Conservation (phyloP, 2,888 invertebrate species). For the Elgonia sp. region DNA sequence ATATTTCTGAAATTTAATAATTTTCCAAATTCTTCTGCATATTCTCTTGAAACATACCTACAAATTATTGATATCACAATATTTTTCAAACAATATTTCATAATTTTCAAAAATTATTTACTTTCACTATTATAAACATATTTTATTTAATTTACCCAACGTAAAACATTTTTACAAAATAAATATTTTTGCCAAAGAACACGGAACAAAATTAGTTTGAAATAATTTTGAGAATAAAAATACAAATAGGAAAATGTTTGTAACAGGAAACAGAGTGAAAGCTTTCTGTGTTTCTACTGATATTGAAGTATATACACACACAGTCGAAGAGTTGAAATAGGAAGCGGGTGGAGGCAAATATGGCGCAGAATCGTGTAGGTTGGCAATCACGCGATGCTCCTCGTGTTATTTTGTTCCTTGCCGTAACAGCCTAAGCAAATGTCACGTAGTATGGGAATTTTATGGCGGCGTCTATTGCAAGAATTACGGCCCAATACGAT, state of each 20-base stretch:
- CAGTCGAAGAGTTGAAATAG: constrained; percentile 46
- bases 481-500: constrained; percentile 77
- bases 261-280: constrained; percentile 25
- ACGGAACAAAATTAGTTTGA: no score
- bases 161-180: no score
- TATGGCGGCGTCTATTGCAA: constrained; percentile 79
- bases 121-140: no score
- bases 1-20: no score
- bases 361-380: constrained; percentile 76
- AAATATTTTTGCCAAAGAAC: no score
- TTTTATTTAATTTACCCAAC: no score
- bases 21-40: no score
- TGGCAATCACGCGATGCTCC: constrained; percentile 81
- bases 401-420: constrained; percentile 78
- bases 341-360: constrained; percentile 54
- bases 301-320: constrained; percentile 28
- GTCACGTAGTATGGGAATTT: constrained; percentile 80
- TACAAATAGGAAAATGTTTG: neutral
- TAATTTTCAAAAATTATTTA: no score
- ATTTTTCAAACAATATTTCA: no score
- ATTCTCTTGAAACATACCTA: no score
- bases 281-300: constrained; percentile 28
- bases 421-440: constrained; percentile 78
- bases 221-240: constrained; percentile 12
- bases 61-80: no score